Base-by-base conservation (phyloP, 2,888 invertebrate species). In the Autographa pulchrina region DNA sequence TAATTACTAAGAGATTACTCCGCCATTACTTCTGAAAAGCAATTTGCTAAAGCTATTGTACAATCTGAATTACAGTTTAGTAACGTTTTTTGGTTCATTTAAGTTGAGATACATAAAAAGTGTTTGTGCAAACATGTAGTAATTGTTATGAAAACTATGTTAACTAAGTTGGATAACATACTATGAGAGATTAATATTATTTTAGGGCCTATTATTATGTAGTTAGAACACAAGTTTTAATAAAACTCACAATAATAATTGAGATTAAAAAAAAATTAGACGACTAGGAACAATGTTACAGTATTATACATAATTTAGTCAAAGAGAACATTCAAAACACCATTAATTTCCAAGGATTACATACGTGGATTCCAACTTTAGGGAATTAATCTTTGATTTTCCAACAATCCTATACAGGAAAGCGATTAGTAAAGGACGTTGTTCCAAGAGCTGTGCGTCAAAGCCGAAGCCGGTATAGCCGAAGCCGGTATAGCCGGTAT, bases 1-100 rank as follows among this genome's bases (percentile, higher is more conserved):
- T 79, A 72, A 78, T 78, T 79, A 78, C 68, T 56, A 20, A 25
- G 54, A 56, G 20, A 56, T 56, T 56, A 56, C 54, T 16, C n/a
- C n/a, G 48, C 48, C 18, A 18, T 56, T 56, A 11, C 54, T 18
- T 18, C 54, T 56, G 54, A 20, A 56, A 20, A 20, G 25, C 13
- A 13, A 13, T n/a, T 3, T 56, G 25, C 54, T 3, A 13, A 20
- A 20, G 54, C 13, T 56, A 56, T 25, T 48, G 48, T 48, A 0
- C 6, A 48, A 16, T n/a, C 8, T 16, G n/a, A 48, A 48, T 7
- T 48, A n/a, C 0, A n/a, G 11, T 38, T 38, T 6, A 8, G 9
- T 8, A 4, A 6, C 4, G 6, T 35, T 35, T 35, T 35, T 35
- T 6, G 9, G 35, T 9, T 8, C 7, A 2, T 6, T 35, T 4